phyloP scores from a whole-genome alignment of 2,888 invertebrate species.

The Stramonita haemastoma region DNA sequence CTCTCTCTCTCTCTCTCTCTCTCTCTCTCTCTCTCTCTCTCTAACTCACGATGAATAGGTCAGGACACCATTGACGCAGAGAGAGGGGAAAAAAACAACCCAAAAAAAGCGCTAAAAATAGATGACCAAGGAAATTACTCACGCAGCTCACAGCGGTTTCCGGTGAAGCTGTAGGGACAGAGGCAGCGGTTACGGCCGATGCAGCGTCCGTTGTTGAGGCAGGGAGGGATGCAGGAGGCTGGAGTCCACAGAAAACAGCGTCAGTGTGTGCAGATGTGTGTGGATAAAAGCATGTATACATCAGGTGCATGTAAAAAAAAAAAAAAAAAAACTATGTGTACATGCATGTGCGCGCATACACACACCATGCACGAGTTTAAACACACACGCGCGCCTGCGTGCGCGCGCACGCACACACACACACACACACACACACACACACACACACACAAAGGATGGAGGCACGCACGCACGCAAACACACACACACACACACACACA shows the following conservation, averaged over 20 bases:
- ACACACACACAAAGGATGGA: neutral
- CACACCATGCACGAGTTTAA: neutral
- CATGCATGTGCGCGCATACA: neutral
- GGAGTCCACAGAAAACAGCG: neutral
- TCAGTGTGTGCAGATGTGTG: no score
- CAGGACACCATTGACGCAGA: no score
- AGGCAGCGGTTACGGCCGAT: conserved; percentile 51
- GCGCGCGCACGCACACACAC: neutral
- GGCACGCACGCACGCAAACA: neutral
- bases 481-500: conserved; percentile 20
- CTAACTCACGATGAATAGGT: no score
- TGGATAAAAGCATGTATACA: neutral
- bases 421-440: neutral
- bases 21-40: no score
- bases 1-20: no score
- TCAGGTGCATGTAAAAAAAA: neutral
- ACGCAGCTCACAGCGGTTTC: conserved; percentile 55
- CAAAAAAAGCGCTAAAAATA: neutral
- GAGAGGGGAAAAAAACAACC: neutral
- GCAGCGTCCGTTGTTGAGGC: conserved; percentile 56
- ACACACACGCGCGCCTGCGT: neutral
- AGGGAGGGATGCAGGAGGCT: conserved; percentile 52
- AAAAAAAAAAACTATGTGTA: no score
- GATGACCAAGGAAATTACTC: conserved; percentile 30
- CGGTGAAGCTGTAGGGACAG: conserved; percentile 54